Conservation (phyloP, 1,140 invertebrate genomes). For the Bombus waltoni region DNA sequence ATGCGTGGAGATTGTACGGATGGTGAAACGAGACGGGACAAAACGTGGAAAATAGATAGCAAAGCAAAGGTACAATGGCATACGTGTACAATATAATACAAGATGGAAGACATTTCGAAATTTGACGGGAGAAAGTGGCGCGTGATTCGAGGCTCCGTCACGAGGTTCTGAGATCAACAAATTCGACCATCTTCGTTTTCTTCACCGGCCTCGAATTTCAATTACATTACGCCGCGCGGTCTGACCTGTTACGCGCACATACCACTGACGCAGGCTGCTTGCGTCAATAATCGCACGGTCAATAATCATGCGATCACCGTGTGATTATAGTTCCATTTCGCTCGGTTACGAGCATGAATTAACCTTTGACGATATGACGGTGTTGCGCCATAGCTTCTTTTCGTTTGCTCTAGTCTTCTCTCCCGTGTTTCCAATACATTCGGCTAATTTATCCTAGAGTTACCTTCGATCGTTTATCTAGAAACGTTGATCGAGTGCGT, state of each 20-base stretch:
- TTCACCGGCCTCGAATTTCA: conserved; percentile 13
- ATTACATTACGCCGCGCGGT: conserved; percentile 15
- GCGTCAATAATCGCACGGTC: conserved; percentile 18
- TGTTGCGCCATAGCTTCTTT: neutral
- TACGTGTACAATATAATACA: no score
- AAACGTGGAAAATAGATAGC: no score
- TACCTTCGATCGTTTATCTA: no score
- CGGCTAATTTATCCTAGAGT: no score
- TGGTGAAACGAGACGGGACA: no score
- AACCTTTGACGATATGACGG: neutral
- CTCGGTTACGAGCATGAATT: conserved; percentile 4
- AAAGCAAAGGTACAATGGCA: no score
- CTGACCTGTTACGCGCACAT: conserved; percentile 40
- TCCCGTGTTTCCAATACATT: neutral
- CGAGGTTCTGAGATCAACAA: neutral
- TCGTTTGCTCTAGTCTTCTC: no score
- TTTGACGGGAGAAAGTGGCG: neutral
- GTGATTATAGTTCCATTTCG: conserved; percentile 18
- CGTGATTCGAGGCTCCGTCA: neutral
- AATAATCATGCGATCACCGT: conserved; percentile 11
- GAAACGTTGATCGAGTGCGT: no score
- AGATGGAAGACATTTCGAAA: no score
- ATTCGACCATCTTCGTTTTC: neutral
- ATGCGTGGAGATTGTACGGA: no score
- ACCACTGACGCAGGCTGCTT: conserved; percentile 48